Evolutionary conservation across 2,797 vertebrate species (phyloP).

Genomic region (Crocodylus rhombifer): DNA sequence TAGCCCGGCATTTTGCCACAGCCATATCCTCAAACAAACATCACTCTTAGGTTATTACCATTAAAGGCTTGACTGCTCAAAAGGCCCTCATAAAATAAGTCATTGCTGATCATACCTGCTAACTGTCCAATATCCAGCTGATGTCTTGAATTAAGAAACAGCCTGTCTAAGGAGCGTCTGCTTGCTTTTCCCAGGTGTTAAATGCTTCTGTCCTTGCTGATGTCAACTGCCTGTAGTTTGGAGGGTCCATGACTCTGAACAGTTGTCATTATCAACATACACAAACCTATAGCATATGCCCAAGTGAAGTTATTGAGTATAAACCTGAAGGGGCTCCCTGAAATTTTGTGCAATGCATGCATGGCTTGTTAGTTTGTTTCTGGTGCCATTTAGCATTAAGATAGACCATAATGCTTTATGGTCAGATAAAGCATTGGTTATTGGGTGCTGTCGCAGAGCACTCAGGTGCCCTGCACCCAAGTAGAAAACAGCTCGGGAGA

Average conservation of each 20-base stretch:
- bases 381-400: not conserved
- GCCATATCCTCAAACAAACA: too few relatives aligned
- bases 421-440: not conserved
- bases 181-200: not conserved
- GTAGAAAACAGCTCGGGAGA: too few relatives aligned
- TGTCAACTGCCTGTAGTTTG: not conserved
- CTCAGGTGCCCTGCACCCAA: too few relatives aligned
- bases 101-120: not conserved
- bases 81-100: not conserved
- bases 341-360: not conserved
- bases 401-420: not conserved
- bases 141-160: not conserved
- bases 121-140: not conserved
- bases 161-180: not conserved
- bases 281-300: not conserved
- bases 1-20: too few relatives aligned
- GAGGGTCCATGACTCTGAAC: not conserved
- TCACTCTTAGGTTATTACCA: not conserved
- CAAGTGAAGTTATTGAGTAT: not conserved
- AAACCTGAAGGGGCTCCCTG: too few relatives aligned
- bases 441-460: not conserved
- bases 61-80: not conserved
- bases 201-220: not conserved
- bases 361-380: not conserved
- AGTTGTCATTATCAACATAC: not conserved